Percentiles rank a stretch among this genome's conserved stretches.
These are phyloP conservation scores for Hirundo rustica DNA, from an alignment of 2,797 vertebrate species.

Conservation along the genomic window DNA sequence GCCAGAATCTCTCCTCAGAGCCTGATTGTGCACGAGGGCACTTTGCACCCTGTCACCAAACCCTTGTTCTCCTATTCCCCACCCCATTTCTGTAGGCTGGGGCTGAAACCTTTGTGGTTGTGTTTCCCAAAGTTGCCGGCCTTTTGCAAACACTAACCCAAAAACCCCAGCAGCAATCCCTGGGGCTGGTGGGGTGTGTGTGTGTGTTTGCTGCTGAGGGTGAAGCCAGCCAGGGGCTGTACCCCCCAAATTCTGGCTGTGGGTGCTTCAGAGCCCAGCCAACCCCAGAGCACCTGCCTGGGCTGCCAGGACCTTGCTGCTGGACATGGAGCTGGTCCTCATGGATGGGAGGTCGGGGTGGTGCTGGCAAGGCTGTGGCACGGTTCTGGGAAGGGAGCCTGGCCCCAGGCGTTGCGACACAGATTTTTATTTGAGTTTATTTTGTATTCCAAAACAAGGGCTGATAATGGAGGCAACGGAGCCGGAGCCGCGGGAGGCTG, in stretches of 20 bases:
- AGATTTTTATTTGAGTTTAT: not conserved
- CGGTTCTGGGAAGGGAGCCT: not conserved
- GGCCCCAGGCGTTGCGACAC: not conserved
- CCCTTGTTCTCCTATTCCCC: not conserved
- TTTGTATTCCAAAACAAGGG: conserved; percentile 51
- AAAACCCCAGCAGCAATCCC: not conserved
- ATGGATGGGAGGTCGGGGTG: not conserved
- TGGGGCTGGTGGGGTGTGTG: not conserved
- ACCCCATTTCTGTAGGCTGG: not conserved
- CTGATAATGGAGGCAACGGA: conserved; percentile 18
- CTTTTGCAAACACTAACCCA: not conserved
- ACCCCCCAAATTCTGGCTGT: not conserved
- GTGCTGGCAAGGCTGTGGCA: not conserved
- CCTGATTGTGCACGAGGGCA: accelerated
- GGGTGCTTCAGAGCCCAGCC: not conserved
- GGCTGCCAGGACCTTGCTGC: not conserved
- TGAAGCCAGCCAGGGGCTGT: not conserved
- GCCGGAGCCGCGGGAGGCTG: not conserved
- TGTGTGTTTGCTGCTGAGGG: not conserved
- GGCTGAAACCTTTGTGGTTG: not conserved
- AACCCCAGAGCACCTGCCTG: not conserved
- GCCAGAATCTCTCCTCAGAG: not conserved
- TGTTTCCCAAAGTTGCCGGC: not conserved
- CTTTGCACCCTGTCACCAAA: not conserved
- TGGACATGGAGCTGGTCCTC: not conserved